Percentiles rank a stretch among this genome's conserved stretches.
Conservation (phyloP, 2,888 invertebrate species). For the Cartodere bifasciata region DNA sequence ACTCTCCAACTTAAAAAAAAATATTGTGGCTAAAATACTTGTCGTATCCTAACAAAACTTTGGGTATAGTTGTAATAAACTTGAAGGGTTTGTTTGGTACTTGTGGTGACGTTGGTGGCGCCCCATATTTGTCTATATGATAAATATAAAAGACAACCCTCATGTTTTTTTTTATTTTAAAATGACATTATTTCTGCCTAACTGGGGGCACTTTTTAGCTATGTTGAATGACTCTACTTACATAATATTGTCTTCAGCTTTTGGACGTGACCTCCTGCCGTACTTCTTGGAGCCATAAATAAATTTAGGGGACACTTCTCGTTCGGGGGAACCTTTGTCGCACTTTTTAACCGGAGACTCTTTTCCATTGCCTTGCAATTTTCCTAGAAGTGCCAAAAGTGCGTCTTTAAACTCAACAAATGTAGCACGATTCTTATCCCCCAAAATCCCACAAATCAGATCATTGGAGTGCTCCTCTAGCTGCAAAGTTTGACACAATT, state of each 20-base stretch:
- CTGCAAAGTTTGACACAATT: slow-evolving; percentile 64
- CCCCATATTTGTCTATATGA: no score
- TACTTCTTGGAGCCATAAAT: slow-evolving; percentile 65
- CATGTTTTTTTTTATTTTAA: no score
- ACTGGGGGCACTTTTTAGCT: slow-evolving; percentile 19
- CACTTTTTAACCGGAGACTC: slow-evolving; percentile 28
- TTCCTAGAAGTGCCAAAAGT: slow-evolving; percentile 53
- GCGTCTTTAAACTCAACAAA: slow-evolving; percentile 69
- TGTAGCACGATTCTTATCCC: slow-evolving; percentile 40
- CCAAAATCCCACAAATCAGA: slow-evolving; percentile 47
- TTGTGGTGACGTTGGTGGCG: no score
- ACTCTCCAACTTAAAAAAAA: no score
- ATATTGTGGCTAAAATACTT: no score
- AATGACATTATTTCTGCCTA: slow-evolving; percentile 17
- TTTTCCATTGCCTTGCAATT: slow-evolving; percentile 29
- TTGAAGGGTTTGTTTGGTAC: no score
- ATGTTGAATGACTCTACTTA: slow-evolving; percentile 31
- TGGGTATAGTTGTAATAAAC: no score
- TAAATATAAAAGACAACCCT: no score
- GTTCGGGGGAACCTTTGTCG: slow-evolving; percentile 44
- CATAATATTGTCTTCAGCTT: slow-evolving; percentile 30
- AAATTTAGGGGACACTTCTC: slow-evolving; percentile 61
- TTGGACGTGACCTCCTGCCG: slow-evolving; percentile 57
- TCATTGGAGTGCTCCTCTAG: slow-evolving; percentile 58
- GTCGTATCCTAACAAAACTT: no score